Evolutionary conservation across 1,140 invertebrate species (phyloP).

Genomic region (Ooceraea biroi): DNA sequence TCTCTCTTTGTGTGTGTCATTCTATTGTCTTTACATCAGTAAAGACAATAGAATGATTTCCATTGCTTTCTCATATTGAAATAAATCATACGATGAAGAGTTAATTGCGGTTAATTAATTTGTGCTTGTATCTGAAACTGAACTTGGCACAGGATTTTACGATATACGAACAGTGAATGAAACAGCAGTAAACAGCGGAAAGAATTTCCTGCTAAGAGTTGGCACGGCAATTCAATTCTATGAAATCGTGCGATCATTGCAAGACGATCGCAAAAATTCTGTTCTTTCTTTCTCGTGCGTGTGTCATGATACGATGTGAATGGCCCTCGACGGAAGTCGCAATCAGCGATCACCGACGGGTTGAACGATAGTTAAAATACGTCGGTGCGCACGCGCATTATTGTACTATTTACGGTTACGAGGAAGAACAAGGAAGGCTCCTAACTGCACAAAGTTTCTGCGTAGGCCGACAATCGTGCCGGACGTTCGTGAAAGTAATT

Average conservation of each 20-base stretch:
- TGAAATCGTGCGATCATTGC: conserved; percentile 10
- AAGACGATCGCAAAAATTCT: conserved; percentile 41
- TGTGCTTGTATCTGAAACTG: too few relatives aligned
- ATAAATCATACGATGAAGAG: not conserved
- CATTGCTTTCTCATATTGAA: not conserved
- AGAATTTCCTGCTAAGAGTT: conserved; percentile 2
- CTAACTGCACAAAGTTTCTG: not conserved
- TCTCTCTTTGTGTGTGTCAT: too few relatives aligned
- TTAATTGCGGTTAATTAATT: not conserved
- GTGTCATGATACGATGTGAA: conserved; percentile 53
- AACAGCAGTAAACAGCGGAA: not conserved
- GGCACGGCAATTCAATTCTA: too few relatives aligned
- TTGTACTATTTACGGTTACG: conserved; percentile 39
- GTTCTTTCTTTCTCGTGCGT: not conserved
- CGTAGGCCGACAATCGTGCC: not conserved
- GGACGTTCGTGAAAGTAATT: conserved; percentile 1
- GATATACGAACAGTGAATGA: not conserved
- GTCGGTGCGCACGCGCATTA: conserved; percentile 27
- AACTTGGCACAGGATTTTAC: not conserved
- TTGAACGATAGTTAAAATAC: conserved; percentile 61
- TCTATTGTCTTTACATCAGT: too few relatives aligned
- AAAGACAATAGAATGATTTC: too few relatives aligned
- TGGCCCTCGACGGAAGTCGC: conserved; percentile 71
- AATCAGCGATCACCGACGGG: conserved; percentile 63
- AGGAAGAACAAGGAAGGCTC: conserved; percentile 22